Conservation (phyloP, 1,140 invertebrate genomes). For the Tetramorium parvispinum region DNA sequence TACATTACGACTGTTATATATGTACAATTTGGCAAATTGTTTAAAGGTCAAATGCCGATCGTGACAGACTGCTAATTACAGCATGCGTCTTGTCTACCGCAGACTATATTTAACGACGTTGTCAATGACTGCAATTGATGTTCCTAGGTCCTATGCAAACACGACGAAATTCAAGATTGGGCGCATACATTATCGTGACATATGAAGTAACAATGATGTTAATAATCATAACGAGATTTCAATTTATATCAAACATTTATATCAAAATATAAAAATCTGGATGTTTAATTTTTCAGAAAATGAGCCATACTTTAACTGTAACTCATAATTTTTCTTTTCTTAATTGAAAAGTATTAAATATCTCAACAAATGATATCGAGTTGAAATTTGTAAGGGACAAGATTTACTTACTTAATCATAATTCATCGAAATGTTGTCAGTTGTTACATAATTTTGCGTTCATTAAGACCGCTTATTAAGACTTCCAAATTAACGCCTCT, state of each 20-base stretch:
- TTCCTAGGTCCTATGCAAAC: slow-evolving; percentile 6
- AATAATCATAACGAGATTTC: neutral
- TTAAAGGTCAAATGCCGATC: slow-evolving; percentile 65
- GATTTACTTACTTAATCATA: neutral
- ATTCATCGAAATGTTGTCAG: neutral
- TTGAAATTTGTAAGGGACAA: neutral
- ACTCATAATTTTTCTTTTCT: neutral
- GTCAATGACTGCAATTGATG: slow-evolving; percentile 52
- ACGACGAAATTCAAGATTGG: slow-evolving; percentile 10
- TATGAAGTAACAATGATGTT: neutral
- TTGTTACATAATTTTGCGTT: neutral
- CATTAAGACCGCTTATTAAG: neutral
- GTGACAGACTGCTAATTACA: slow-evolving; percentile 48
- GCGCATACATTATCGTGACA: neutral
- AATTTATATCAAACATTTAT: neutral
- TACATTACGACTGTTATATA: slow-evolving; percentile 21
- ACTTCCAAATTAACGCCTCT: slow-evolving; percentile 20
- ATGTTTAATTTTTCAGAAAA: neutral
- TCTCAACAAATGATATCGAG: neutral
- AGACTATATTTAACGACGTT: slow-evolving; percentile 55
- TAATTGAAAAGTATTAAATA: neutral
- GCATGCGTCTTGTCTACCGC: slow-evolving; percentile 40
- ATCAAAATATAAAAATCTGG: neutral
- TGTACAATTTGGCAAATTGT: slow-evolving; percentile 59
- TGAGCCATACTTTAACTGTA: neutral